Base-by-base conservation (phyloP, 2,113 vertebrate species). In the Zapus hudsonius region DNA sequence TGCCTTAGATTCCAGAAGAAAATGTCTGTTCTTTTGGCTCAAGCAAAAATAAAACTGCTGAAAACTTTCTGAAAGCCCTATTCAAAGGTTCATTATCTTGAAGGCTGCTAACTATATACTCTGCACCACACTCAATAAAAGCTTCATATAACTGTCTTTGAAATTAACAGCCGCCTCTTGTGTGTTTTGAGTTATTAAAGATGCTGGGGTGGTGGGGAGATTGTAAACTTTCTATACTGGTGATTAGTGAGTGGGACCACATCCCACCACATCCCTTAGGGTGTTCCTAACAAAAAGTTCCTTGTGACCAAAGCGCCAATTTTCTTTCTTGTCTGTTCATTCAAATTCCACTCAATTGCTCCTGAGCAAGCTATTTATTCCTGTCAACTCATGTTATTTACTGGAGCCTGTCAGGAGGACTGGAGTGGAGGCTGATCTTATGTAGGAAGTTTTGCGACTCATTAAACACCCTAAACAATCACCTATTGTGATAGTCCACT, bases 391-490 rank as follows among this genome's bases (percentile, higher is more conserved):
- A 5, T 55, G 94, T 92, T 95, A 95, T 96, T 97, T 95, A 94
- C 92, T 95, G 88, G 93, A 84, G 93, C 44, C 90, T 92, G 67
- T 94, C 92, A 87, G 94, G 93, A 66, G 92, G 88, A 67, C 86
- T 42, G 17, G 52, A 83, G 82, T 94, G 88, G 95, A 94, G 94
- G 94, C 93, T 92, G 94, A 92, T 94, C 91, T 87, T 93, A 94
- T 92, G 76, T 90, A 95, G 92, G 93, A 96, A 95, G 93, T 83
- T 93, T 96, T 83, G 90, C 95, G 92, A 90, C 80, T 93, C 85
- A 83, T 96, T 95, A 96, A 97, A 95, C 90, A 83, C 87, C 93
- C 95, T 36, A 93, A 96, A 97, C 96, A 97, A 94, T 95, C 95
- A 89, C 80, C 70, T 95, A 96, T 93, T 96, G 93, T 96, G 94